Percentiles rank a stretch among this genome's conserved stretches.
These are phyloP conservation scores for Chionis minor DNA, from an alignment of 2,113 vertebrate species.

Conservation along the genomic window DNA sequence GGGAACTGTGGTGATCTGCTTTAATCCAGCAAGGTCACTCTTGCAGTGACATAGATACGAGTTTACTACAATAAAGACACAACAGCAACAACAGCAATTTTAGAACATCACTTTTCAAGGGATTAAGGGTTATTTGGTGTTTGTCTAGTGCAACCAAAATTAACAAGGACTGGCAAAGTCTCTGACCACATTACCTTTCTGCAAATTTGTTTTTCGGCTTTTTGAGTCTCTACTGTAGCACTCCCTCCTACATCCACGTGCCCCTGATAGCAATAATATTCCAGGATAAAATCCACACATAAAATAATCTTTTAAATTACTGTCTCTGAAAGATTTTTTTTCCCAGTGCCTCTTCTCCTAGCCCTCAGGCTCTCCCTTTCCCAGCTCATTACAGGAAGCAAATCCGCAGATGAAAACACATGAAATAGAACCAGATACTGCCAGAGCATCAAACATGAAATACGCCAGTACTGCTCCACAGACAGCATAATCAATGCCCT, in stretches of 20 bases:
- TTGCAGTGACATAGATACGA: background rate
- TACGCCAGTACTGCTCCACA: fast-evolving
- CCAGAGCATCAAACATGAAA: constrained; percentile 30
- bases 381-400: constrained; percentile 27
- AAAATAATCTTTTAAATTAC: constrained; percentile 14
- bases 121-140: background rate
- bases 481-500: constrained; percentile 16
- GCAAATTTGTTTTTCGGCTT: constrained; percentile 16
- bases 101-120: background rate
- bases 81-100: background rate
- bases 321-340: background rate
- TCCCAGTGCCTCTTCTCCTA: background rate
- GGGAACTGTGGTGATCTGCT: background rate
- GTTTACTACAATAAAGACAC: background rate
- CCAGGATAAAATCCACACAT: background rate
- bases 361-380: constrained; percentile 26
- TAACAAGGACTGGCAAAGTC: background rate
- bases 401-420: constrained; percentile 16
- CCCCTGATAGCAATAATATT: background rate
- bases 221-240: background rate
- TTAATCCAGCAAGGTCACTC: background rate
- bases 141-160: background rate
- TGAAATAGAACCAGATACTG: constrained; percentile 3
- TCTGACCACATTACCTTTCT: background rate
- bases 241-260: background rate